A percentile compares a stretch with the other conserved stretches of the same genome.
Evolutionary conservation across 2,113 vertebrate species (phyloP).

Genomic region (Xyrauchen texanus): DNA sequence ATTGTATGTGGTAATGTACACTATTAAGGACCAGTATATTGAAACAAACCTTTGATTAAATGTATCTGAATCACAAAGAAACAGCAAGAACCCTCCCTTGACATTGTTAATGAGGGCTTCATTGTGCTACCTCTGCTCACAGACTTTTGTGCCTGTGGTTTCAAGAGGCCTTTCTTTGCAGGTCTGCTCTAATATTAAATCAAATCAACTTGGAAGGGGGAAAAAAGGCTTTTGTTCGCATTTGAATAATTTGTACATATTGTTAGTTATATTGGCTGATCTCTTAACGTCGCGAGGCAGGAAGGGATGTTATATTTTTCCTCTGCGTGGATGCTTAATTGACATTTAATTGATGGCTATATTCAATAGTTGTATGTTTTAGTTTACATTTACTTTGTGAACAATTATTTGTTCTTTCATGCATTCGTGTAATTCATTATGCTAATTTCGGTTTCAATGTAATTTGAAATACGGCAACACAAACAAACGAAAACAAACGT

Average conservation of each 20-base stretch:
- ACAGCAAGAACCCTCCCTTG: constrained; percentile 74
- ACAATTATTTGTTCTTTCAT: constrained; percentile 4
- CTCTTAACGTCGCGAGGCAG: constrained; percentile 6
- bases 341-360: neutral
- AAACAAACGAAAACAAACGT: constrained; percentile 21
- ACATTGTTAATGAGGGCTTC: constrained; percentile 70
- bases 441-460: neutral
- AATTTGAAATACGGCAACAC: neutral
- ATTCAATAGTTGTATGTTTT: neutral
- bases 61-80: constrained; percentile 83
- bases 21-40: constrained; percentile 77
- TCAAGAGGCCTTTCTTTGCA: constrained; percentile 60
- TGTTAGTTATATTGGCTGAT: constrained; percentile 37
- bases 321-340: constrained; percentile 10
- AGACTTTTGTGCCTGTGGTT: constrained; percentile 72
- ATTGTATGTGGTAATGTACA: constrained; percentile 78
- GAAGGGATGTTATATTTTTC: constrained; percentile 5
- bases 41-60: constrained; percentile 84
- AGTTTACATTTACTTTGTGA: constrained; percentile 2
- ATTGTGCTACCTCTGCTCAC: constrained; percentile 71
- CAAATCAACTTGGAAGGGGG: constrained; percentile 56
- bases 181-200: constrained; percentile 74
- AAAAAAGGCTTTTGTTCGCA: constrained; percentile 45
- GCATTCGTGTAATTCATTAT: neutral
- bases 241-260: constrained; percentile 42